Percentiles rank a stretch among this genome's conserved stretches.
Evolutionary conservation across 2,888 invertebrate genomes (phyloP).

Genomic region (Andrena fulva): DNA sequence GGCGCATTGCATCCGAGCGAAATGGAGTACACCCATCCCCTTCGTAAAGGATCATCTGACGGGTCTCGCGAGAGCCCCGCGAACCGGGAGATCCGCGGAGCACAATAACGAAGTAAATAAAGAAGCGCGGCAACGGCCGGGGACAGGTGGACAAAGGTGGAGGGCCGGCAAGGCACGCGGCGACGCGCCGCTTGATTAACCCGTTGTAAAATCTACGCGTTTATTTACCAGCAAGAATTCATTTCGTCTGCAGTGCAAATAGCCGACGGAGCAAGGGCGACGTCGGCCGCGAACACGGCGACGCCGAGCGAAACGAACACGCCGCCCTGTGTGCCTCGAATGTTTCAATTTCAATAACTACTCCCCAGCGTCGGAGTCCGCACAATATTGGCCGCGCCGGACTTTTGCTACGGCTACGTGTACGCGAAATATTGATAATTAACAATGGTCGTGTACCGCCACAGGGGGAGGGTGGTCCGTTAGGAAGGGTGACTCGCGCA

Average conservation of each 20-base stretch:
- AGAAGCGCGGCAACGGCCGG: slow-evolving; percentile 4
- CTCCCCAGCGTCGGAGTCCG: slow-evolving; percentile 83
- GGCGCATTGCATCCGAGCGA: not conserved
- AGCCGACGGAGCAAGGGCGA: slow-evolving; percentile 69
- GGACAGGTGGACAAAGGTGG: slow-evolving; percentile 5
- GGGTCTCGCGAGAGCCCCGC: not conserved
- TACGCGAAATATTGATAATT: slow-evolving; percentile 84
- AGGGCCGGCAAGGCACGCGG: slow-evolving; percentile 44
- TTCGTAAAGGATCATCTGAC: not conserved
- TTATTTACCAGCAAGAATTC: slow-evolving; percentile 78
- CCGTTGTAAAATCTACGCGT: slow-evolving; percentile 76
- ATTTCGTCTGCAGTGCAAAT: slow-evolving; percentile 74
- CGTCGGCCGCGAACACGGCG: slow-evolving; percentile 65
- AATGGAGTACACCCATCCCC: not conserved
- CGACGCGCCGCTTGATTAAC: slow-evolving; percentile 74
- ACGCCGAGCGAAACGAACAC: slow-evolving; percentile 62
- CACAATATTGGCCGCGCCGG: slow-evolving; percentile 76
- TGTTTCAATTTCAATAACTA: slow-evolving; percentile 85
- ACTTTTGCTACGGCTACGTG: slow-evolving; percentile 76
- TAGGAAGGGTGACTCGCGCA: slow-evolving; percentile 62
- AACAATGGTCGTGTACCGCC: slow-evolving; percentile 82
- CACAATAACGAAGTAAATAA: slow-evolving; percentile 29
- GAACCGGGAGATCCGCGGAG: not conserved
- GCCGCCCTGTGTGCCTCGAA: slow-evolving; percentile 78
- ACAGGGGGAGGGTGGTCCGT: slow-evolving; percentile 68